Percentiles rank a stretch among this genome's conserved stretches.
Conservation (phyloP, 2,113 vertebrate genomes). For the Trematomus loennbergii region DNA sequence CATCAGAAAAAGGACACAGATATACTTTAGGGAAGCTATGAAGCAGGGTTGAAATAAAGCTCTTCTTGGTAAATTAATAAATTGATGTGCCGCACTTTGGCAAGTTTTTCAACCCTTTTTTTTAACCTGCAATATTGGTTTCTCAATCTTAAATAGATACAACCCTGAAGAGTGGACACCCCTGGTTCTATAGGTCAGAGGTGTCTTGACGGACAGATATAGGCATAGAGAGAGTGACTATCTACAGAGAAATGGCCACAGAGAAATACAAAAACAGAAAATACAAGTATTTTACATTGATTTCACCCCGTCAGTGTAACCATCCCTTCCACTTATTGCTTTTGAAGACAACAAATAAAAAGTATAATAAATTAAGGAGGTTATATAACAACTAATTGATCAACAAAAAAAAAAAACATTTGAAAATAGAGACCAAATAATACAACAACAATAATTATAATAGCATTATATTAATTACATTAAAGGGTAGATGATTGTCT, state of each 20-base stretch:
- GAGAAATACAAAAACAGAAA: slow-evolving; percentile 26
- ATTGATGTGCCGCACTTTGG: slow-evolving; percentile 86
- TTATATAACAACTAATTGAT: slow-evolving; percentile 83
- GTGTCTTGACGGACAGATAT: slow-evolving; percentile 74
- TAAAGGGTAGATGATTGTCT: slow-evolving; percentile 90
- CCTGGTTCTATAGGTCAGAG: slow-evolving; percentile 64
- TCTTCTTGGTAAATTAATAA: slow-evolving; percentile 73
- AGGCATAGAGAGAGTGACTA: slow-evolving; percentile 82
- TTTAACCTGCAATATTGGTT: slow-evolving; percentile 69
- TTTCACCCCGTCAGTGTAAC: slow-evolving; percentile 91
- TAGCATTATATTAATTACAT: slow-evolving; percentile 77
- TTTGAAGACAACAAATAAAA: slow-evolving; percentile 86
- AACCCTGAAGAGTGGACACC: slow-evolving; percentile 80
- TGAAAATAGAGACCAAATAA: slow-evolving; percentile 70
- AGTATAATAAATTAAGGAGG: slow-evolving; percentile 97
- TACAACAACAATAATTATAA: slow-evolving; percentile 72
- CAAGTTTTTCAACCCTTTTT: slow-evolving; percentile 71
- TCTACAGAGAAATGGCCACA: slow-evolving; percentile 90
- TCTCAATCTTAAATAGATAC: slow-evolving; percentile 68
- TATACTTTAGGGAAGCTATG: slow-evolving; percentile 41
- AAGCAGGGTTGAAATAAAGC: slow-evolving; percentile 74
- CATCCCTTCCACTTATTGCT: slow-evolving; percentile 92
- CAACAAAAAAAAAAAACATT: slow-evolving; percentile 60
- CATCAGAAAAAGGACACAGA: slow-evolving; percentile 64
- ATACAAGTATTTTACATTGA: slow-evolving; percentile 87